Conservation (phyloP, 2,113 vertebrate genomes). For the Gallinago jamesoni region DNA sequence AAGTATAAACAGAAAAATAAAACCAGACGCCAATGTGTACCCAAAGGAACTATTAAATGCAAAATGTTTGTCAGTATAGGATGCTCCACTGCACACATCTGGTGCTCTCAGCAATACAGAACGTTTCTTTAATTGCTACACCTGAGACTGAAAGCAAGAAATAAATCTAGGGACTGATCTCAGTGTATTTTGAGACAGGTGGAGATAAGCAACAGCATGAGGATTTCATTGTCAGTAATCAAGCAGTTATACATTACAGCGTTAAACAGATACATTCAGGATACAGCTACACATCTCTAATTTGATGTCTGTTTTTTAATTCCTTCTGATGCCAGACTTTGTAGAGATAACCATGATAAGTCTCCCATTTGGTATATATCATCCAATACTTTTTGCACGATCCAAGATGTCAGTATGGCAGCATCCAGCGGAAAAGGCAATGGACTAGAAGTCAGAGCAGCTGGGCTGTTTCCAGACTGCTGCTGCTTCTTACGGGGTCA, state of each 20-base stretch:
- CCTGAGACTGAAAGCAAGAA: conserved; percentile 46
- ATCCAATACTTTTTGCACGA: background rate
- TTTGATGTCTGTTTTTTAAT: conserved; percentile 8
- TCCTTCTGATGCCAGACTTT: background rate
- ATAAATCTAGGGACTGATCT: conserved; percentile 28
- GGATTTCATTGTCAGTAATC: conserved; percentile 6
- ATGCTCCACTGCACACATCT: conserved; percentile 58
- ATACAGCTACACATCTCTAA: background rate
- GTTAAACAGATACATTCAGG: background rate
- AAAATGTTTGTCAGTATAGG: conserved; percentile 53
- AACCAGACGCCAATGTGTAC: background rate
- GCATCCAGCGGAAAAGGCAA: background rate
- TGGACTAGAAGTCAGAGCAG: background rate
- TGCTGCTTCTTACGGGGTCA: background rate
- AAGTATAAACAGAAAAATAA: conserved; percentile 59
- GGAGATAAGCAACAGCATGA: background rate
- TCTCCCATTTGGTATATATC: background rate
- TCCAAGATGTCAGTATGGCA: background rate
- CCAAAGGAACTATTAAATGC: conserved; percentile 51
- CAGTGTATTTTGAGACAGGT: background rate
- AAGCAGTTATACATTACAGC: background rate
- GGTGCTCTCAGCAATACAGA: conserved; percentile 53
- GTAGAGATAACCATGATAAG: background rate
- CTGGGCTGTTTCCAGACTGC: background rate
- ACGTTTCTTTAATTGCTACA: conserved; percentile 65